Conservation (phyloP, 2,113 vertebrate species). For the Dipodomys merriami region DNA sequence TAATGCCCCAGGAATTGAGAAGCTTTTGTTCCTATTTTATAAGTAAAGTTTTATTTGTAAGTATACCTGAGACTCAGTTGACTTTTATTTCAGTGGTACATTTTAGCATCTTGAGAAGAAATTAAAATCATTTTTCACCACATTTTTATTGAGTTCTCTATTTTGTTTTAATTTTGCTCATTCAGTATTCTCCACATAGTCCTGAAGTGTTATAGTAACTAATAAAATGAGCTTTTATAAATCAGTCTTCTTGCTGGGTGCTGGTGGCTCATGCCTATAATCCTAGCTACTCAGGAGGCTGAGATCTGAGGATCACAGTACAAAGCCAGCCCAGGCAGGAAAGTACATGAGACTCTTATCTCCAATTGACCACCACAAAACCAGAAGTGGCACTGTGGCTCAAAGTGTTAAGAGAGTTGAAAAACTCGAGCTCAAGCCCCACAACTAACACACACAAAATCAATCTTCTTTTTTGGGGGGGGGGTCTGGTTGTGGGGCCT, state of each 20-base stretch:
- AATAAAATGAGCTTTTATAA: constrained; percentile 37
- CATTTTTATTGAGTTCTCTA: not conserved
- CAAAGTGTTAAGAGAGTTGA: no score
- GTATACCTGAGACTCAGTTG: not conserved
- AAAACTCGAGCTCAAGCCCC: no score
- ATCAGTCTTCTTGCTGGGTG: not conserved
- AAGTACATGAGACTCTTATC: no score
- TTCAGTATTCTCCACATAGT: not conserved
- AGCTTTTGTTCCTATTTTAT: not conserved
- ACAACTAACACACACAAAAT: no score
- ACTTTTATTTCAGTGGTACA: constrained; percentile 2
- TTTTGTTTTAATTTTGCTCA: constrained; percentile 21
- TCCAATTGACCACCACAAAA: no score
- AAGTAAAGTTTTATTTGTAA: constrained; percentile 25
- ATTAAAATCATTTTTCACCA: constrained; percentile 54
- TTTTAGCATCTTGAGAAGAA: constrained; percentile 17
- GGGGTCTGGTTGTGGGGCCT: no score
- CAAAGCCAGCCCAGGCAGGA: no score
- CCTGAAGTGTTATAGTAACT: constrained; percentile 27
- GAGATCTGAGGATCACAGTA: no score
- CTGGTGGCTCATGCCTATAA: no score
- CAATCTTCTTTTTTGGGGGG: no score
- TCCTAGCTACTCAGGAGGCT: no score
- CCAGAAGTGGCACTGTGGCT: no score
- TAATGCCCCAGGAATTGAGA: not conserved